Base-by-base conservation (phyloP, 2,888 invertebrate genomes). In the Drosophila incognita region DNA sequence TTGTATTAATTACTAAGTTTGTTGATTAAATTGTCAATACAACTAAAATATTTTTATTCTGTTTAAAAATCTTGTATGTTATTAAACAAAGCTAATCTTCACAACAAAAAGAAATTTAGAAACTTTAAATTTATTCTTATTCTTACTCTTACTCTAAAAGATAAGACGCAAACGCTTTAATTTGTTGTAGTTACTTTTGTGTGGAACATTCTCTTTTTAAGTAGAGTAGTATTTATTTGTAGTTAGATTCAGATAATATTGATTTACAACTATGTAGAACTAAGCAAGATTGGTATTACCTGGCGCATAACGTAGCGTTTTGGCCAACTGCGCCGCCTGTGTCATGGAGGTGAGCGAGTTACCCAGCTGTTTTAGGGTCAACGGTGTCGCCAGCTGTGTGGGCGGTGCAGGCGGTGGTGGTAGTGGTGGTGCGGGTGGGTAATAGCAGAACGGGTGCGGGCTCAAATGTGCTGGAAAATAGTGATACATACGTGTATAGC, bases 401-500 rank as follows among this genome's bases (percentile, higher is more conserved):
- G 81, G 73, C 62, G 90, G 83, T 78, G 89, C 82, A 68, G 91
- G 90, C 82, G 82, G 86, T 69, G 81, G 87, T 74, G 90, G 90
- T 82, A 90, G 90, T 82, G 92, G 92, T 89, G 92, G 93, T 90
- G 92, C 93, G 91, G 92, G 92, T 81, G 93, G 93, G 87, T 93
- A 93, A 90, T 93, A 93, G 88, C 93, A 93, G 87, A 93, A 92
- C 90, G 94, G 94, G 89, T 94, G 94, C 91, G 94, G 93, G 90
- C 93, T 93, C 93, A 94, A 93, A 88, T 94, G 94, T 92, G 93
- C 93, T 91, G 94, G 94, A 92, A 94, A 94, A 93, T 94, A 95
- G 93, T 95, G 94, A 92, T 94, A 94, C 93, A 94, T 94, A 92
- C 95, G 94, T 91, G 94, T 94, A 93, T 95, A 95, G 92, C 94